phyloP scores from a whole-genome alignment of 1,140 invertebrate species.

The Phymastichus coffea region DNA sequence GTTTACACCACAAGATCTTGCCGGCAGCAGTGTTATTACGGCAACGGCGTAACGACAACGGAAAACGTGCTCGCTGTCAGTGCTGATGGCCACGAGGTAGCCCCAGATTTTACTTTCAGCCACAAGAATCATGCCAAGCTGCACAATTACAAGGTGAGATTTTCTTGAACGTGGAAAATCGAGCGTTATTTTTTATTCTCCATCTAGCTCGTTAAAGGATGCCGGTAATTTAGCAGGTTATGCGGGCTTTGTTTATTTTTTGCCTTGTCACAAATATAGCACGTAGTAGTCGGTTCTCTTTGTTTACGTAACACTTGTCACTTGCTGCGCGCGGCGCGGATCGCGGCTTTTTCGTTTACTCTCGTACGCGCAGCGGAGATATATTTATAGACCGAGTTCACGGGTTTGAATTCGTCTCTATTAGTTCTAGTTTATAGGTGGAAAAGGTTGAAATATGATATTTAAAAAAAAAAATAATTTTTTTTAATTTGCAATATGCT shows the following conservation, averaged over 20 bases:
- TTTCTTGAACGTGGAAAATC: too few species aligned
- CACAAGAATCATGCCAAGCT: background rate
- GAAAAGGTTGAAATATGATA: too few species aligned
- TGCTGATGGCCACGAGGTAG: background rate
- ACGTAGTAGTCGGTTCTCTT: conserved; percentile 8
- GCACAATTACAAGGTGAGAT: background rate
- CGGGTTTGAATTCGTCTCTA: background rate
- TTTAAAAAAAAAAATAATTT: too few species aligned
- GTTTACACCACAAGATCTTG: too few species aligned
- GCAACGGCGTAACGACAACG: background rate
- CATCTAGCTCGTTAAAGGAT: background rate
- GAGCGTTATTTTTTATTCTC: too few species aligned
- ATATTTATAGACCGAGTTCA: conserved; percentile 16
- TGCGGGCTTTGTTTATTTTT: background rate
- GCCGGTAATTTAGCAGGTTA: background rate
- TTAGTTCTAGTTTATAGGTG: too few species aligned
- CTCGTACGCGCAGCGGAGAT: conserved; percentile 22
- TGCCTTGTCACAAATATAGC: conserved; percentile 4
- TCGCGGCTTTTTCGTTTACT: background rate
- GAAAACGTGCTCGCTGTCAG: conserved; percentile 10
- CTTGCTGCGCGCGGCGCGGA: background rate
- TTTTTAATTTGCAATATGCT: too few species aligned
- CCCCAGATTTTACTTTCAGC: too few species aligned
- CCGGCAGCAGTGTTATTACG: background rate
- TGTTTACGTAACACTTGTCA: conserved; percentile 28